A percentile compares a stretch with the other conserved stretches of the same genome.
These are phyloP conservation scores for Zosterops lateralis DNA, from an alignment of 2,113 vertebrate genomes.

Conservation along the genomic window DNA sequence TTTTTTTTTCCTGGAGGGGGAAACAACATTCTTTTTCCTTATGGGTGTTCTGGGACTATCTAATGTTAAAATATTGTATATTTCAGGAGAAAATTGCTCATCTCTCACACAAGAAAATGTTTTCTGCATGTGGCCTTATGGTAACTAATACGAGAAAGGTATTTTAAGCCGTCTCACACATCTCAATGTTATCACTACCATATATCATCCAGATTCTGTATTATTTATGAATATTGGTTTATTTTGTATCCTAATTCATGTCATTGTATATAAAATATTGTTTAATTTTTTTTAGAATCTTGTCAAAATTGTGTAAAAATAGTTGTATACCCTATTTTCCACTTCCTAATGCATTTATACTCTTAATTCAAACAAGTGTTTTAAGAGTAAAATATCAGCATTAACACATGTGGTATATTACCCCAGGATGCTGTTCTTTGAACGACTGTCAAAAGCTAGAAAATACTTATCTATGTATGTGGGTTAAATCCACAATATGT, in stretches of 20 bases:
- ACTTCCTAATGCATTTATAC: not conserved
- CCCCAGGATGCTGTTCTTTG: not conserved
- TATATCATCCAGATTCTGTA: not conserved
- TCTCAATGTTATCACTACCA: not conserved
- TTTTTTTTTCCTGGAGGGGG: not conserved
- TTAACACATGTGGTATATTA: not conserved
- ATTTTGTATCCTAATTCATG: not conserved
- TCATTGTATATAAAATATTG: not conserved
- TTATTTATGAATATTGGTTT: not conserved
- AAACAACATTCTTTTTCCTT: not conserved
- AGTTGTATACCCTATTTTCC: not conserved
- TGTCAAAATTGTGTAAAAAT: not conserved
- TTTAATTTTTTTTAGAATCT: not conserved
- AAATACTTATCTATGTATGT: not conserved
- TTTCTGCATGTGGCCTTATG: not conserved
- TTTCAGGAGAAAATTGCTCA: not conserved
- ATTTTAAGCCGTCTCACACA: not conserved
- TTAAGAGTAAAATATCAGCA: fast-evolving
- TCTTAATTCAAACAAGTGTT: not conserved
- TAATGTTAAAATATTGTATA: not conserved
- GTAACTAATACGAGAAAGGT: not conserved
- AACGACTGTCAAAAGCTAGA: not conserved
- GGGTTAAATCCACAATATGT: not conserved
- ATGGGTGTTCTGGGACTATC: not conserved
- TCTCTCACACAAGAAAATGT: not conserved